Base-by-base conservation (phyloP, 2,888 invertebrate species). In the Caenorhabditis parvicauda region DNA sequence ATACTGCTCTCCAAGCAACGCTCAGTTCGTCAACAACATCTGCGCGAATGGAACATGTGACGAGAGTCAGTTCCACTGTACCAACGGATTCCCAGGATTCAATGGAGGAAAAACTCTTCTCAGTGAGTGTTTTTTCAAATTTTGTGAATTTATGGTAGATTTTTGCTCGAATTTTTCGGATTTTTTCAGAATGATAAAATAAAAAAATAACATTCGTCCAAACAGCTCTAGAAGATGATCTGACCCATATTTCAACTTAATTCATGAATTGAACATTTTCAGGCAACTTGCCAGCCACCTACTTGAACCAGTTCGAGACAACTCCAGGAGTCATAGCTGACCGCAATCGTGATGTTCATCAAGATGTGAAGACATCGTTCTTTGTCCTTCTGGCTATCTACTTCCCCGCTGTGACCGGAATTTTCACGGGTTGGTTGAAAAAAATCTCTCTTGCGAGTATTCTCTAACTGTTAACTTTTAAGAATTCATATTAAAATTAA, bases 341-440 rank as follows among this genome's bases (percentile, higher is more conserved):
- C 45, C 28, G 35, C 12, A 43, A 47, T 6, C 47, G 54, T n/a
- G 72, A 79, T 82, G 90, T 91, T 83, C 73, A 72, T 61, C 71
- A 72, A 75, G 89, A 98, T 81, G 87, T 92, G 50, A 89, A 92
- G 2, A 93, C 95, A 3, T 87, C 91, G 0, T 96, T 98, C 82
- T 94, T 94, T 48, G 88, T 96, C 72, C 87, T 98, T 27, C 90
- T 96, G 73, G 96, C 95, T 77, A 96, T 98, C 78, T 98, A 95
- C 86, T 98, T 98, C 85, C 96, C 98, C n/a, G 95, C 95, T 21
- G 94, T 95, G 38, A 98, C 96, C 76, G 96, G 91, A 80, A 98
- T 98, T 70, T 94, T 98, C 93, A 96, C 98, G 61, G 96, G 98
- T 21, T n/a, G n/a, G n/a, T n/a, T n/a, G n/a, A n/a, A n/a, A n/a